Base-by-base conservation (phyloP, 2,797 vertebrate genomes). In the Anolis apletophallus region DNA sequence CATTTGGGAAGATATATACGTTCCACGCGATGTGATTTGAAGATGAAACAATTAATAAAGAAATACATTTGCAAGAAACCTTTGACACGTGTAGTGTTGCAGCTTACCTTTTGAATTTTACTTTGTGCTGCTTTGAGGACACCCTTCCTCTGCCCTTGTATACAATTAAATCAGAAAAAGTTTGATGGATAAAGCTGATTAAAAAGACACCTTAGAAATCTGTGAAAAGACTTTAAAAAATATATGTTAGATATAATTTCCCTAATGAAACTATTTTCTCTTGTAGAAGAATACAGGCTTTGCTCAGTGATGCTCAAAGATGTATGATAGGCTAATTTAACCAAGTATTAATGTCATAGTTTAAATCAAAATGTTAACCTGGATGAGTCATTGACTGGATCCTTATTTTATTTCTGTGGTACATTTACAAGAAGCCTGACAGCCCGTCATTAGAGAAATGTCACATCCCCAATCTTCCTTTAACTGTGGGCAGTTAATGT, bases 401-500 rank as follows among this genome's bases (percentile, higher is more conserved):
- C 6, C 50, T 68, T 55, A 76, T 36, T 29, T 9, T 77, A 84
- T 84, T 84, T 84, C 73, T 36, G 59, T 77, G 46, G n/a, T 26
- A 68, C 83, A 84, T 10, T 29, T 5, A 26, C 83, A 84, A 77
- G 59, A 29, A 68, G 73, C 73, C 1, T 7, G 0, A 12, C 83
- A 84, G 0, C 3, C 0, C n/a, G 5, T 0, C 40, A 5, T 75
- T 10, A 34, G 0, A 6, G 17, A 3, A 10, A 34, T 1, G 6
- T 26, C 8, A 7, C 83, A 84, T 32, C 73, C 73, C 73, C 19
- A n/a, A 5, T 59, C 0, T 23, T 52, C 16, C 16, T 21, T 84
- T 76, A 76, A 76, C 0, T 32, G 1, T 1, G 3, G 6, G 12
- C 83, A 84, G n/a, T 68, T 84, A 5, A 0, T 1, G 7, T 14